A percentile compares a stretch with the other conserved stretches of the same genome.
phyloP scores from a whole-genome alignment of 1,140 invertebrate genomes.

The Leguminivora glycinivorella region DNA sequence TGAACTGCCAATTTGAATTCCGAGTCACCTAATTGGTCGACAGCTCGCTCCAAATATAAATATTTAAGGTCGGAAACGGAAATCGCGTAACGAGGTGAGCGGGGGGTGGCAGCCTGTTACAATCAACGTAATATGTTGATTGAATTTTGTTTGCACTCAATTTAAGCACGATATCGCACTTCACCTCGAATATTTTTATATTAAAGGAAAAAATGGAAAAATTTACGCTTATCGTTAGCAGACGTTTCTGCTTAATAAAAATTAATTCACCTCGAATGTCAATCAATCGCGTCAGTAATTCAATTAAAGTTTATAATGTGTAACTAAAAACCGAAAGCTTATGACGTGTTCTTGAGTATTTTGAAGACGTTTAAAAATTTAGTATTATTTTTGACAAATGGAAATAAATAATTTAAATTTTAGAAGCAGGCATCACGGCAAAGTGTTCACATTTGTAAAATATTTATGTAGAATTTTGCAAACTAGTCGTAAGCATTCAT shows the following conservation, averaged over 20 bases:
- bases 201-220: too few relatives aligned
- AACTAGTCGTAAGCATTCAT: too few relatives aligned
- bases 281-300: background rate
- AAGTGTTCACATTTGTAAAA: too few relatives aligned
- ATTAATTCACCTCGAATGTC: background rate
- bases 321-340: too few relatives aligned
- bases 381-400: too few relatives aligned
- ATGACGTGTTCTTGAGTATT: too few relatives aligned
- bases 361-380: too few relatives aligned
- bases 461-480: too few relatives aligned
- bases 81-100: constrained; percentile 40
- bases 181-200: background rate
- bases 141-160: constrained; percentile 33
- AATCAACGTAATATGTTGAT: constrained; percentile 31
- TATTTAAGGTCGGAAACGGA: constrained; percentile 50
- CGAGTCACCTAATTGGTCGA: constrained; percentile 60
- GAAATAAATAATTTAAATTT: too few relatives aligned
- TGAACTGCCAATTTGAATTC: constrained; percentile 69
- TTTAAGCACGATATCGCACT: constrained; percentile 30
- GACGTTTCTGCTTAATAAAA: too few relatives aligned
- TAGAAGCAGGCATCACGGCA: too few relatives aligned
- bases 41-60: constrained; percentile 57
- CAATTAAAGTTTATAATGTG: background rate
- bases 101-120: constrained; percentile 15
- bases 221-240: too few relatives aligned